Evolutionary conservation across 2,797 vertebrate species (phyloP), one percentile per base, ranked within the genome.

Genomic region (Protosalanx chinensis): DNA sequence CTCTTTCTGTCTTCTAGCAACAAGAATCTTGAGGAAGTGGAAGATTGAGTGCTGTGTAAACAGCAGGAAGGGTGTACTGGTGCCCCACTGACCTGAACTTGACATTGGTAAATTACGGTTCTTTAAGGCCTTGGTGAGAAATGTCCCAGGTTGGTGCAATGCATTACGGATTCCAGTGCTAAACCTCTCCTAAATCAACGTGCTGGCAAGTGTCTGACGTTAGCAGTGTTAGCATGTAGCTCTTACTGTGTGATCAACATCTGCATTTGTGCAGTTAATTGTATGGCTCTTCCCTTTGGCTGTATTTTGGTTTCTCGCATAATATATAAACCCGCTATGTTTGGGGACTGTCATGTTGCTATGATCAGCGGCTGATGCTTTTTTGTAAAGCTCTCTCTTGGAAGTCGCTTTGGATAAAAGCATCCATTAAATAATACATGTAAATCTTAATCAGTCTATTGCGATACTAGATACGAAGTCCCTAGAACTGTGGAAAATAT

Each of bases 121-220:
- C 64, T 68, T 60, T 71, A 32, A 57, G 68, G 82, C 72, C 82
- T 63, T 62, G 76, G 80, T 82, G 83, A 83, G 82, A 83, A 77
- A 84, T 85, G 73, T 88, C 64, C 73, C 82, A n/a, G 56, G 29
- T 62, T 68, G 74, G 78, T 85, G 85, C 67, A 67, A 88, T 75
- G n/a, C 67, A 81, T 74, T 76, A 72, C 61, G 76, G 4, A 49
- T 76, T 72, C 78, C 53, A 20, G 68, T 78, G 71, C 75, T 84
- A 79, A 71, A 74, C 30, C 59, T 72, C 20, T 5, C 63, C 41
- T 69, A 64, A 51, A 66, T 49, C 64, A 65, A 30, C 0, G 41
- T 6, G 18, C 30, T 62, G 60, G 32, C 16, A 33, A 13, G 41
- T 12, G 41, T 41, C 41, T 41, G 41, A 41, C 41, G 5, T 41